Evolutionary conservation across 2,113 vertebrate genomes (phyloP).

Genomic region (Orycteropus afer): DNA sequence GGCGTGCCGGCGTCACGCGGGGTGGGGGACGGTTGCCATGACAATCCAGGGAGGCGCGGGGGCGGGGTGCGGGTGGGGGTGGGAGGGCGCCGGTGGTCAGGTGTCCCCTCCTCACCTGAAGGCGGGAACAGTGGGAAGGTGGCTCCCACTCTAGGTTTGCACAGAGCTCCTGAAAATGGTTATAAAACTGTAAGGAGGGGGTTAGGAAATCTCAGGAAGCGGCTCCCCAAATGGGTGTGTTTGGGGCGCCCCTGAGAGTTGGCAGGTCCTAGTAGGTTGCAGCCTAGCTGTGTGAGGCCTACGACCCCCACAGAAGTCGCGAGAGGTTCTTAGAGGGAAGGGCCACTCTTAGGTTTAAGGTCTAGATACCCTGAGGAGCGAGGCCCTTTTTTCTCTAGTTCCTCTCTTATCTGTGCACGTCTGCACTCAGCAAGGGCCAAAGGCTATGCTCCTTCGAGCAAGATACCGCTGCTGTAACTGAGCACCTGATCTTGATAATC

Average conservation of each 20-base stretch:
- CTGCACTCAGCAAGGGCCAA: background rate
- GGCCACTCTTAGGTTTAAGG: background rate
- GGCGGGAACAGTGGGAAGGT: background rate
- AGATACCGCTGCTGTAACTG: constrained; percentile 29
- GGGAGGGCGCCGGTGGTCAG: background rate
- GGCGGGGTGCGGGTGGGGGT: background rate
- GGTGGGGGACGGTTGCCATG: constrained; percentile 72
- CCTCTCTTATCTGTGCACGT: constrained; percentile 30
- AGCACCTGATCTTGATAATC: constrained; percentile 53
- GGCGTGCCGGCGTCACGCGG: background rate
- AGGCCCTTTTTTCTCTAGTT: background rate
- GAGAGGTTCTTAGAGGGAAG: background rate
- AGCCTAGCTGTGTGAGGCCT: constrained; percentile 34
- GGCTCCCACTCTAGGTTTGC: background rate
- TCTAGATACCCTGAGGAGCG: background rate
- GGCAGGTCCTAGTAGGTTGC: constrained; percentile 44
- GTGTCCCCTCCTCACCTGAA: constrained; percentile 45
- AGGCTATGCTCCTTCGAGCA: constrained; percentile 19
- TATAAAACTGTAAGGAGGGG: constrained; percentile 11
- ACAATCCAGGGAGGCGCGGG: constrained; percentile 39
- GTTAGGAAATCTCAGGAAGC: constrained; percentile 58
- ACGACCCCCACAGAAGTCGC: background rate
- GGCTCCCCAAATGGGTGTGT: constrained; percentile 48
- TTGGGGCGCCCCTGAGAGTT: constrained; percentile 52
- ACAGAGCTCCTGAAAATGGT: constrained; percentile 11